Evolutionary conservation across 2,888 invertebrate species (phyloP).

Genomic region (Drosophila suboccidentalis): DNA sequence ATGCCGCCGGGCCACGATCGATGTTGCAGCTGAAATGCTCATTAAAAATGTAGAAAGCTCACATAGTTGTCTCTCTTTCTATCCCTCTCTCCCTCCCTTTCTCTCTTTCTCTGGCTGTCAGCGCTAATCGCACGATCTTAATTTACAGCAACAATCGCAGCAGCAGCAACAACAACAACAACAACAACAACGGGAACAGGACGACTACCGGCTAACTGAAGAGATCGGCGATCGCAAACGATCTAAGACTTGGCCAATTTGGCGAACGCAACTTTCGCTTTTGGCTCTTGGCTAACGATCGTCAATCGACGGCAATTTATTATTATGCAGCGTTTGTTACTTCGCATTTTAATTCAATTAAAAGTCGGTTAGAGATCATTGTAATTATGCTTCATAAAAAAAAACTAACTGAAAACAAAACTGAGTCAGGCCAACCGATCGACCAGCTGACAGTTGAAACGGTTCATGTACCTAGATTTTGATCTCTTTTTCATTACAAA

Average conservation of each 20-base stretch:
- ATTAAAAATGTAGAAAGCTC: slow-evolving; percentile 80
- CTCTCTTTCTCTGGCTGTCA: slow-evolving; percentile 62
- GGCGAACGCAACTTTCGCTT: slow-evolving; percentile 79
- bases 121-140: slow-evolving; percentile 79
- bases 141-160: slow-evolving; percentile 72
- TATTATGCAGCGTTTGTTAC: slow-evolving; percentile 71
- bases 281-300: slow-evolving; percentile 71
- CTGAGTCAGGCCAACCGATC: neutral
- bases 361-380: slow-evolving; percentile 75
- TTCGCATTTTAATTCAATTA: slow-evolving; percentile 81
- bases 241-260: slow-evolving; percentile 69
- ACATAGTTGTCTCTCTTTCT: slow-evolving; percentile 29
- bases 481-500: neutral
- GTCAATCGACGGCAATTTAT: slow-evolving; percentile 79
- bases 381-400: slow-evolving; percentile 57
- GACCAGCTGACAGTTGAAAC: slow-evolving; percentile 1
- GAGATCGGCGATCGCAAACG: slow-evolving; percentile 57
- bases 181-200: slow-evolving; percentile 34
- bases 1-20: slow-evolving; percentile 65
- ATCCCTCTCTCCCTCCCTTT: neutral
- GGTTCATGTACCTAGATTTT: neutral
- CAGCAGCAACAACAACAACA: slow-evolving; percentile 58
- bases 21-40: slow-evolving; percentile 75
- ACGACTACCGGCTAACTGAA: slow-evolving; percentile 57
- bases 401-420: neutral